phyloP scores from a whole-genome alignment of 2,888 invertebrate genomes.

The Aquatica leii region DNA sequence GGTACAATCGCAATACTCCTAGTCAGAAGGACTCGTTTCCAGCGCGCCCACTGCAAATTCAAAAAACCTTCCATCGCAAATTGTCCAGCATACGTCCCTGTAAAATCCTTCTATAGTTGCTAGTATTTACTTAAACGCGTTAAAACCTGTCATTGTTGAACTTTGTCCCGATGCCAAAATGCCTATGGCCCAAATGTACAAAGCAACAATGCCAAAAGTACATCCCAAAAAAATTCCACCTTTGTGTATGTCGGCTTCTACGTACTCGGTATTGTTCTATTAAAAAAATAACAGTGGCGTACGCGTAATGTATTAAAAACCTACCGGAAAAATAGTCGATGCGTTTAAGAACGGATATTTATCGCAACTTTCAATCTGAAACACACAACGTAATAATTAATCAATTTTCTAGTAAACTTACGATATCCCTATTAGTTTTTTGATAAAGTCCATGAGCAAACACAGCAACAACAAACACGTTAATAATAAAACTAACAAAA shows the following conservation, averaged over 20 bases:
- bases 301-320: constrained; percentile 33
- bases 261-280: constrained; percentile 60
- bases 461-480: constrained; percentile 87
- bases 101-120: no score
- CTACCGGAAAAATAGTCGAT: constrained; percentile 59
- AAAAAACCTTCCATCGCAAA: constrained; percentile 91
- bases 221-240: constrained; percentile 81
- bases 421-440: constrained; percentile 74
- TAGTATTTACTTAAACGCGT: neutral
- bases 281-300: constrained; percentile 44
- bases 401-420: no score
- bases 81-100: constrained; percentile 80
- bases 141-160: constrained; percentile 80
- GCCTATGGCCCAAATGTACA: constrained; percentile 88
- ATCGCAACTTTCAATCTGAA: constrained; percentile 53
- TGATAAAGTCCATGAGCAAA: constrained; percentile 84
- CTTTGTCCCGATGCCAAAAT: constrained; percentile 85
- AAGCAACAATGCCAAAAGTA: constrained; percentile 76
- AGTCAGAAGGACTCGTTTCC: constrained; percentile 87
- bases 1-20: constrained; percentile 82
- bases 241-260: constrained; percentile 75
- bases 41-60: constrained; percentile 83
- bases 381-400: constrained; percentile 26
- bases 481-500: constrained; percentile 85
- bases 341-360: constrained; percentile 54